phyloP scores from a whole-genome alignment of 2,797 vertebrate species.

The Sebastes kiyomatsui region DNA sequence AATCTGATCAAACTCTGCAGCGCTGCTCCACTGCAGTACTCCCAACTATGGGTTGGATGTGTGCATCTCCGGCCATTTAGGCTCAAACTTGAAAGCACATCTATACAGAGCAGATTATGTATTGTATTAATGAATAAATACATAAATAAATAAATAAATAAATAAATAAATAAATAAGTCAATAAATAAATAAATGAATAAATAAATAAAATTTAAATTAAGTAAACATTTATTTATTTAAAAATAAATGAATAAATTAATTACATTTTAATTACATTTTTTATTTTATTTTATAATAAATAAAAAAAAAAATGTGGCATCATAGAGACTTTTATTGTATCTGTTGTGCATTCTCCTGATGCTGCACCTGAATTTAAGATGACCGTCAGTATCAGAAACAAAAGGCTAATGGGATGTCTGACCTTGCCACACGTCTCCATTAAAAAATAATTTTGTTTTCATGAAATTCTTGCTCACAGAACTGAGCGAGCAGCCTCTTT shows the following conservation, averaged over 20 bases:
- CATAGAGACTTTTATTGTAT: not conserved
- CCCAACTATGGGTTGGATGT: not conserved
- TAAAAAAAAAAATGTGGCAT: too few species aligned
- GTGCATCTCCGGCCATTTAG: not conserved
- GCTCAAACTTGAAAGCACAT: not conserved
- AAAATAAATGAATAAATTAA: accelerated
- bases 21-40: conserved; percentile 8
- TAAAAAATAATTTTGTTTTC: not conserved
- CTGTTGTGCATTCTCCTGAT: not conserved
- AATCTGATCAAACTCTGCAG: conserved; percentile 39
- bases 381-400: conserved; percentile 1
- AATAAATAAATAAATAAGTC: too few species aligned
- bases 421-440: conserved; percentile 6
- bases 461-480: not conserved
- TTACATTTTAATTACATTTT: too few species aligned
- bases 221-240: too few species aligned
- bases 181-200: too few species aligned
- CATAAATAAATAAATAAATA: too few species aligned
- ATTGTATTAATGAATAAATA: too few species aligned
- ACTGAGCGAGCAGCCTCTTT: not conserved
- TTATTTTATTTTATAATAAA: too few species aligned
- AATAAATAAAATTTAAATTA: too few species aligned
- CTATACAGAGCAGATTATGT: not conserved
- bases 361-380: not conserved
- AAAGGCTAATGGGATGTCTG: conserved; percentile 21